Evolutionary conservation across 2,888 invertebrate species (phyloP), one percentile per base, ranked within the genome.

Genomic region (Mayetiola destructor): DNA sequence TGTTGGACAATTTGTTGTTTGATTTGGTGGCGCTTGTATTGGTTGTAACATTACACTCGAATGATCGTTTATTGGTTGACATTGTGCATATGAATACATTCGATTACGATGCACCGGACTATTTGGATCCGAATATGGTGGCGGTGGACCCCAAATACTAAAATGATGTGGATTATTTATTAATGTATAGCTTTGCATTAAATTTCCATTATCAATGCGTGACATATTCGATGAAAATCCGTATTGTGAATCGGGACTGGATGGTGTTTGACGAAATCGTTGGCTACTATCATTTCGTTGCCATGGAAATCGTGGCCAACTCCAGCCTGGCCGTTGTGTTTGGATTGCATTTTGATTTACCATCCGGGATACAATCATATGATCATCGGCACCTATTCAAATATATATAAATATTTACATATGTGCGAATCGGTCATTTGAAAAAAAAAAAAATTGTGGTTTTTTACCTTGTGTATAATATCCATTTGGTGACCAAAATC

Each of bases 71-170:
- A 55, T 18, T 48, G 48, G 57, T 39, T 58, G 60, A 53, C 65
- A 65, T 59, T 64, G 63, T 59, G 64, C 61, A 23, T 64, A 65
- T 59, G 71, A 72, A 62, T 72, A 72, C 57, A 71, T 69, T 2
- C 73, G 74, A n/a, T 66, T 68, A 37, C 80, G 71, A 59, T 81
- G 69, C 0, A 81, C 81, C 1, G 81, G 81, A 61, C 80, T 80
- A 63, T 87, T 87, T 36, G 86, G 86, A 56, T 87, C 86, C 59
- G 87, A 87, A 66, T 91, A 91, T 0, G 90, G 90, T 0, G 91
- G 90, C 0, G 90, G 90, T 0, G 90, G 91, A 0, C 89, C 91
- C 90, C 90, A 90, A 18, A 88, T 67, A 64, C 81, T 72, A 64
- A 80, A 73, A 40, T 57, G 36, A 66, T 80, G 65, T 69, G 81